A percentile compares a stretch with the other conserved stretches of the same genome.
Evolutionary conservation across 2,113 vertebrate species (phyloP).

Genomic region (Sclerurus mexicanus): DNA sequence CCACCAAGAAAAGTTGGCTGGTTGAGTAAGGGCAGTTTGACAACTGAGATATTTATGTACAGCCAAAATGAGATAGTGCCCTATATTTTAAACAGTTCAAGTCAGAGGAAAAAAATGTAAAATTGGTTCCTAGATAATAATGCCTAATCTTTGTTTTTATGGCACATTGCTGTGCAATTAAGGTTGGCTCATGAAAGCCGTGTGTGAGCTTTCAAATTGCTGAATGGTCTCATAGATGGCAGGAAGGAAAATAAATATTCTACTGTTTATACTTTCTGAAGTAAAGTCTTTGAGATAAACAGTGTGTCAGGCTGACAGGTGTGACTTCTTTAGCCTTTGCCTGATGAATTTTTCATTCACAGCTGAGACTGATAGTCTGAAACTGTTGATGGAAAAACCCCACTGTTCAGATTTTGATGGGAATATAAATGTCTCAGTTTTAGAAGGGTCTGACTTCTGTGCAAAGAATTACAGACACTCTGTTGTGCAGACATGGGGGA

Average conservation of each 20-base stretch:
- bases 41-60: constrained; percentile 68
- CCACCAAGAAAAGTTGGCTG: constrained; percentile 52
- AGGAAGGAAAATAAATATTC: constrained; percentile 75
- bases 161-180: constrained; percentile 68
- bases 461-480: not conserved
- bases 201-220: constrained; percentile 41
- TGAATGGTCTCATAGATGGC: constrained; percentile 66
- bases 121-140: constrained; percentile 72
- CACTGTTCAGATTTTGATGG: constrained; percentile 15
- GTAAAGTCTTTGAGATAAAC: constrained; percentile 63
- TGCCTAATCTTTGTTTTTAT: constrained; percentile 72
- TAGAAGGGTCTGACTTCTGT: not conserved
- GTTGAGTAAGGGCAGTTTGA: constrained; percentile 65
- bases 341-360: constrained; percentile 59
- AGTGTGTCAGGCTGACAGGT: constrained; percentile 68
- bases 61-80: constrained; percentile 70
- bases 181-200: constrained; percentile 62
- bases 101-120: constrained; percentile 79
- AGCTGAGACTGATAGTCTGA: constrained; percentile 41
- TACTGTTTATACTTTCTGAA: constrained; percentile 62
- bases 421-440: not conserved
- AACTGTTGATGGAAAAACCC: constrained; percentile 60
- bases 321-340: constrained; percentile 60
- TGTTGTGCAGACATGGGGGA: not conserved
- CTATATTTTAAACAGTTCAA: constrained; percentile 73